Conservation (phyloP, 2,888 invertebrate species). For the Adineta ricciae region DNA sequence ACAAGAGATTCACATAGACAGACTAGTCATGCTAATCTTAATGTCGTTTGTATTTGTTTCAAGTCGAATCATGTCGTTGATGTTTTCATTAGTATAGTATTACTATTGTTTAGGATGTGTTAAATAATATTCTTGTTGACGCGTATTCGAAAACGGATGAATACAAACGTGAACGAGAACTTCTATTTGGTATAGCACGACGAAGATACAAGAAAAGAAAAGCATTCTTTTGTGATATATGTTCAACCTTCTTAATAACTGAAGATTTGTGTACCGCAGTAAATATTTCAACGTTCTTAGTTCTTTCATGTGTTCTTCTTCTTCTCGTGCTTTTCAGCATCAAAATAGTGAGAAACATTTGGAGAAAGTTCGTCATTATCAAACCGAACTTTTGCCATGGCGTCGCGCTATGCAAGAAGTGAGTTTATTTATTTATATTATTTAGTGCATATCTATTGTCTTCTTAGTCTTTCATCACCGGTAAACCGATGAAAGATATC, state of each 20-base stretch:
- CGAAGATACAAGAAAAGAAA: constrained; percentile 1
- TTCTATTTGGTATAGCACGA: neutral
- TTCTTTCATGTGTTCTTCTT: neutral
- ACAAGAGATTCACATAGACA: too few species aligned
- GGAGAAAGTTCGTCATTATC: neutral
- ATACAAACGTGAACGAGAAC: neutral
- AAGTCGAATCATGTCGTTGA: too few species aligned
- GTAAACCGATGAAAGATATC: neutral
- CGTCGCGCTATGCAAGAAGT: neutral
- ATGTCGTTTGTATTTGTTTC: too few species aligned
- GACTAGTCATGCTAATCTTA: too few species aligned
- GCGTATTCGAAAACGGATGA: neutral
- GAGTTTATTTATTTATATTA: neutral
- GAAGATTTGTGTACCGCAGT: neutral
- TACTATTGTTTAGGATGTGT: neutral
- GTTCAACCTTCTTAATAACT: neutral
- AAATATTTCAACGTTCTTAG: neutral
- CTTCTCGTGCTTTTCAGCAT: neutral
- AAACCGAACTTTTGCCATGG: neutral
- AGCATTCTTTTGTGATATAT: neutral
- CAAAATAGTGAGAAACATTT: neutral
- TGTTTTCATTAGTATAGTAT: too few species aligned
- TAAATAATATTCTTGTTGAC: neutral
- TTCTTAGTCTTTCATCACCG: neutral
- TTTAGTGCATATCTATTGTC: neutral